A percentile compares a stretch with the other conserved stretches of the same genome.
These are phyloP conservation scores for Trachythela sp. DNA, from an alignment of 64 coral and sea anemone species.

Conservation along the genomic window DNA sequence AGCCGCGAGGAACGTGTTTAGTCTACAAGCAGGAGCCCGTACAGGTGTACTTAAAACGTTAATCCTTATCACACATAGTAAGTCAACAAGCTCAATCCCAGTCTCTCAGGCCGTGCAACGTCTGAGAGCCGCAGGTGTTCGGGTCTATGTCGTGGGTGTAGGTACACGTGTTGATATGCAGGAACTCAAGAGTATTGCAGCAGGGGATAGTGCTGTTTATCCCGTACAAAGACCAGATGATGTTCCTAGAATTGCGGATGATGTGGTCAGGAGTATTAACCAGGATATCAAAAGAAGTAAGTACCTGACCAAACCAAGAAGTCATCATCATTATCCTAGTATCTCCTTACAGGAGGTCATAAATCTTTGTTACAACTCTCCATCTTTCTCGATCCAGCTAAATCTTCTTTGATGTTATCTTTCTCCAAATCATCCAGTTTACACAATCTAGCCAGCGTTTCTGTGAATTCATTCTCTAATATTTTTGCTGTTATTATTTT, in stretches of 20 bases:
- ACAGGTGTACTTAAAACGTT: background rate
- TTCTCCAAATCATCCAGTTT: too few relatives aligned
- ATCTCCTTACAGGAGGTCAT: too few relatives aligned
- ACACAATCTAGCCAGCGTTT: too few relatives aligned
- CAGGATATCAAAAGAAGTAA: background rate
- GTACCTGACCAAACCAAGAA: background rate
- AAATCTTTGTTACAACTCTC: too few relatives aligned
- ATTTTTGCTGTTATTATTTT: background rate
- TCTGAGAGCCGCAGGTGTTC: background rate
- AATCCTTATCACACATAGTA: background rate
- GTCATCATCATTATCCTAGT: too few relatives aligned
- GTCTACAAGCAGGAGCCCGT: background rate
- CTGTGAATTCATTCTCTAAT: too few relatives aligned
- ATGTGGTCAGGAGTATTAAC: background rate
- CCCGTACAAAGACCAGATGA: background rate
- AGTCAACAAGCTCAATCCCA: background rate
- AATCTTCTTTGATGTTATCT: too few relatives aligned
- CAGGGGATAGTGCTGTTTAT: background rate
- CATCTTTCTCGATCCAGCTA: too few relatives aligned
- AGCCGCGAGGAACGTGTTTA: background rate
- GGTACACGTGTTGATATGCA: background rate
- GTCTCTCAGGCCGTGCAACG: background rate
- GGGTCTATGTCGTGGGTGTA: background rate
- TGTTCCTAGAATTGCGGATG: background rate
- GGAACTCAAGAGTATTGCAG: background rate